Base-by-base conservation (phyloP, 2,888 invertebrate species). In the Callyntrura sp. region DNA sequence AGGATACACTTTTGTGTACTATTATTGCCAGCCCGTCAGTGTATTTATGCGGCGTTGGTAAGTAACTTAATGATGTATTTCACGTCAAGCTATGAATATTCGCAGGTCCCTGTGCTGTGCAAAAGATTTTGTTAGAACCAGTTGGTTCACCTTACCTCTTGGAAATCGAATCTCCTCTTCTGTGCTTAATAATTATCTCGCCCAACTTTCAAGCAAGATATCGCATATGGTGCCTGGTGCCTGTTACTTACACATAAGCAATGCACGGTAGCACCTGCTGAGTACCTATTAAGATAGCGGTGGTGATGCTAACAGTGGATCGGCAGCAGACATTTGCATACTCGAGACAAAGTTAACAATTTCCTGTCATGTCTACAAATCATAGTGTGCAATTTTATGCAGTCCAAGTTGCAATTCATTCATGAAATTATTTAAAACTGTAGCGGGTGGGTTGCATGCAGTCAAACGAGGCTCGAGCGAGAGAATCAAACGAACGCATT, bases 181-280 rank as follows among this genome's bases (percentile, higher is more conserved):
- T 45, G 70, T 25, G 45, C 70, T 43, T 45, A 70, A 70, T 70
- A 70, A 45, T 45, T 45, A 70, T 70, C 70, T 70, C n/a, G 45
- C 70, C 65, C 45, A 70, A 70, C 20, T 70, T 45, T 65, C 35
- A 65, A 28, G 45, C 17, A 70, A 70, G 9, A n/a, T 12, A 45
- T 17, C 35, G 35, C n/a, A n/a, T 20, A n/a, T 68, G 73, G 0
- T 23, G n/a, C 65, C 65, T 68, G 8, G 1, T 17, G 1, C 6
- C 60, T 60, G 35, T n/a, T 48, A 43, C 43, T 70, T 23, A 23
- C 73, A 28, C 62, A n/a, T 45, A 9, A 45, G 43, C 17, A 23
- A 70, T 70, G 45, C 68, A n/a, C 68, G 35, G 68, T 35, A 70
- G 70, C 73, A 73, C 73, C 73, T 73, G 73, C 73, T 73, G 73